Conservation (phyloP, 1,140 invertebrate species). For the Scaptomyza graminum region DNA sequence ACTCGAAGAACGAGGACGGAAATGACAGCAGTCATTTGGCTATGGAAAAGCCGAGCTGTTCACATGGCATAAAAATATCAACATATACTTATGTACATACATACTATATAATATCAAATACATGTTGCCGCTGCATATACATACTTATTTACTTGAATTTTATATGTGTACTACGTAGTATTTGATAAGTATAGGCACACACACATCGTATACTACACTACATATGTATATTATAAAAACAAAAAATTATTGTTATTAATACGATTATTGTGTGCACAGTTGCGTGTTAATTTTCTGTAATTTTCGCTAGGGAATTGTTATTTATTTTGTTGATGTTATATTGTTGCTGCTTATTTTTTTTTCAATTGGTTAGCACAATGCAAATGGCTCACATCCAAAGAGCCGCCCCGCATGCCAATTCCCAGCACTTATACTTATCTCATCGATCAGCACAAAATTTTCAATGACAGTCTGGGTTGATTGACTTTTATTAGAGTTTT, state of each 20-base stretch:
- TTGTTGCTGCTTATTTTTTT: constrained; percentile 24
- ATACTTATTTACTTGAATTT: constrained; percentile 18
- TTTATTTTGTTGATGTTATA: constrained; percentile 18
- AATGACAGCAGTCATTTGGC: constrained; percentile 8
- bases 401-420: constrained; percentile 10
- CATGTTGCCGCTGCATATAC: constrained; percentile 5
- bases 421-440: constrained; percentile 5
- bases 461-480: constrained; percentile 17
- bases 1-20: constrained; percentile 34
- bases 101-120: background rate
- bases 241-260: constrained; percentile 77
- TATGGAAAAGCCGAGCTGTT: constrained; percentile 31
- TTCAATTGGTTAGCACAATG: constrained; percentile 61
- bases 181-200: constrained; percentile 16
- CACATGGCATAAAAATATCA: constrained; percentile 24
- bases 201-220: too few relatives aligned
- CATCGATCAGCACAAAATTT: background rate
- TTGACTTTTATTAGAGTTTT: constrained; percentile 52
- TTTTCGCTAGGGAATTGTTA: constrained; percentile 49
- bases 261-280: constrained; percentile 81
- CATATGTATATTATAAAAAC: background rate
- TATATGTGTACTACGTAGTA: constrained; percentile 28
- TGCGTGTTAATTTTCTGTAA: constrained; percentile 81
- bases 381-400: constrained; percentile 45
- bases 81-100: background rate